Evolutionary conservation across 2,888 invertebrate genomes (phyloP).

Genomic region (Eurytoma adleriae): DNA sequence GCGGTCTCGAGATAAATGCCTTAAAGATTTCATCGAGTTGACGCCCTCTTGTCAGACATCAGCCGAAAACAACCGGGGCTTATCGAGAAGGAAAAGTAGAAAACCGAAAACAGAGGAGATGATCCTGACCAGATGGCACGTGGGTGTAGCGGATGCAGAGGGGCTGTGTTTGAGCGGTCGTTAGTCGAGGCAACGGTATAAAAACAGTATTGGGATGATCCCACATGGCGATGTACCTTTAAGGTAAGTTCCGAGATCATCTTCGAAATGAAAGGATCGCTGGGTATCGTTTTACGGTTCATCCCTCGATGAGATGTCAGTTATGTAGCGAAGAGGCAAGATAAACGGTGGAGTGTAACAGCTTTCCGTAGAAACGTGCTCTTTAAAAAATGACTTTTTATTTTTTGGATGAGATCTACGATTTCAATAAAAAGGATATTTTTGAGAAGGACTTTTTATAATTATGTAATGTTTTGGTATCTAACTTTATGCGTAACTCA

Average conservation of each 20-base stretch:
- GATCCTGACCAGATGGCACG: conserved; percentile 60
- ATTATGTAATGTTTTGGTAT: too few species aligned
- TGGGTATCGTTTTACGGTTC: not conserved
- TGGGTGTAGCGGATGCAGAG: conserved; percentile 48
- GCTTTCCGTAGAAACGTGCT: too few species aligned
- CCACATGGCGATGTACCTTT: not conserved
- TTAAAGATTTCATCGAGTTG: conserved; percentile 1
- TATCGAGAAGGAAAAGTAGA: not conserved
- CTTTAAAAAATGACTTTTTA: too few species aligned
- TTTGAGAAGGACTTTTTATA: too few species aligned
- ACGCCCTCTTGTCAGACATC: not conserved
- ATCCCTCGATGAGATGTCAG: not conserved
- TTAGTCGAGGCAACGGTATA: conserved; percentile 30
- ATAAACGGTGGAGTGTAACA: not conserved
- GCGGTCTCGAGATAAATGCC: not conserved
- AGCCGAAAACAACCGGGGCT: not conserved
- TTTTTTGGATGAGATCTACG: too few species aligned
- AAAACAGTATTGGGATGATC: not conserved
- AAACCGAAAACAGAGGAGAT: not conserved
- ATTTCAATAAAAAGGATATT: too few species aligned
- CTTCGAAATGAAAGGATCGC: not conserved
- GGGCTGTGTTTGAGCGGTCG: not conserved
- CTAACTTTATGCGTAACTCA: too few species aligned
- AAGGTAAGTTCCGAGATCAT: conserved; percentile 12
- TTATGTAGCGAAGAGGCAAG: not conserved